Evolutionary conservation across 2,888 invertebrate species (phyloP).

Genomic region (Eupithecia insigniata): DNA sequence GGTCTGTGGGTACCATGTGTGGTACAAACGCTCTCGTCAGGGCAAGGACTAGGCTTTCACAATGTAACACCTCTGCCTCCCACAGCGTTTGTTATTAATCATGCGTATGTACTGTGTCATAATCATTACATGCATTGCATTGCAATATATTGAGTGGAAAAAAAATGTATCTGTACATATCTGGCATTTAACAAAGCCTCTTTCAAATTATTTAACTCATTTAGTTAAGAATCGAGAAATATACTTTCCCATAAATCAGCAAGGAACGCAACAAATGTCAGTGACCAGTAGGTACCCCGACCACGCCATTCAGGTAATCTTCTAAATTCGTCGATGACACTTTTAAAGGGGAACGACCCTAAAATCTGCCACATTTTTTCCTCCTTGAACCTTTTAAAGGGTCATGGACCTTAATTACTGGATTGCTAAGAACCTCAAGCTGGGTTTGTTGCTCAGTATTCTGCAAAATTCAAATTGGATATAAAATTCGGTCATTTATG

Average conservation of each 20-base stretch:
- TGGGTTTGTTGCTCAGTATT: constrained; percentile 1
- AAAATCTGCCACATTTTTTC: constrained; percentile 28
- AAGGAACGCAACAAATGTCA: constrained; percentile 16
- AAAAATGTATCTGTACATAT: neutral
- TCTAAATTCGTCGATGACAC: constrained; percentile 39
- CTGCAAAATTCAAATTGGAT: neutral
- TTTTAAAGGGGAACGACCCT: constrained; percentile 35
- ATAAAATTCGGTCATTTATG: neutral
- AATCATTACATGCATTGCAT: constrained; percentile 4
- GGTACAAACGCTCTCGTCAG: constrained; percentile 35
- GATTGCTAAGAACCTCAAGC: constrained; percentile 11
- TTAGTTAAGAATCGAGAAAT: neutral
- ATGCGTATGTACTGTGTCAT: constrained; percentile 16
- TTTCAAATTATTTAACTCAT: neutral
- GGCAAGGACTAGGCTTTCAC: constrained; percentile 44
- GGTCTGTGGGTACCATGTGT: constrained; percentile 16
- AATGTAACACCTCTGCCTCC: constrained; percentile 28
- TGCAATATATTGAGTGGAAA: neutral
- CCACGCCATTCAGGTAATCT: constrained; percentile 25
- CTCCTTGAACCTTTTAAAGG: constrained; percentile 16
- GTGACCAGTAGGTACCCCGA: constrained; percentile 16
- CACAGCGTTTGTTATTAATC: constrained; percentile 25
- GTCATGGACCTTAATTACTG: constrained; percentile 18
- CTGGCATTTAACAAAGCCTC: neutral
- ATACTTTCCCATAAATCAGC: constrained; percentile 1